Base-by-base conservation (phyloP, 2,797 vertebrate species). In the Chaunax sp. region DNA sequence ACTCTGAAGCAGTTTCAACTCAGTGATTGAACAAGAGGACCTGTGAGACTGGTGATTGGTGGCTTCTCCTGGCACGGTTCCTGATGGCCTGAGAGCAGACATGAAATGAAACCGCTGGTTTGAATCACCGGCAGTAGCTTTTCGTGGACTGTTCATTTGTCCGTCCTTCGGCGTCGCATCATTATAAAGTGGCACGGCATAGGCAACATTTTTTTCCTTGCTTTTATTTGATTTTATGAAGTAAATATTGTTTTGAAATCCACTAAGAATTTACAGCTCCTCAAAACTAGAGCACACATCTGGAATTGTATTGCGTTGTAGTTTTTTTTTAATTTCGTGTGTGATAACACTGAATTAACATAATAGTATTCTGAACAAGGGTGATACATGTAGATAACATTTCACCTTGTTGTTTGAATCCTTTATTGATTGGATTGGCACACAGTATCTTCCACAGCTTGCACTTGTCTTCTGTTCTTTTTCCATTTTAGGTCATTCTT, bases 1-100 rank as follows among this genome's bases (percentile, higher is more conserved):
- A 74, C 67, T 85, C 51, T 50, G 64, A 71, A 65, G 75, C 82
- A 67, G 78, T 81, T 86, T 86, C 61, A 78, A 78, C 72, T 79
- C 71, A 72, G 79, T 83, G 81, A 82, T 82, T 88, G 84, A 89
- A 87, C 84, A 83, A 88, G 74, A 72, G 64, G 76, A 82, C 81
- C 87, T 80, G 12, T 23, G 85, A 87, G 87, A 80, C 74, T 35
- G 41, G 53, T 82, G 83, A 78, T 81, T 20, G 55, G 50, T 76
- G 75, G 40, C 82, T 82, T 72, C 64, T 81, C 58, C 50, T 70
- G 79, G 65, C 77, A 54, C 35, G 9, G 44, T 22, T 77, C 47
- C 67, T 77, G 37, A 75, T 55, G 64, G 69, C 72, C 68, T 18
- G 18, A 76, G 68, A 72, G 57, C 14, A 70, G 64, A 75, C 68